Percentiles rank a stretch among this genome's conserved stretches.
Conservation (phyloP, 2,888 invertebrate genomes). For the Pogonocherus hispidulus region DNA sequence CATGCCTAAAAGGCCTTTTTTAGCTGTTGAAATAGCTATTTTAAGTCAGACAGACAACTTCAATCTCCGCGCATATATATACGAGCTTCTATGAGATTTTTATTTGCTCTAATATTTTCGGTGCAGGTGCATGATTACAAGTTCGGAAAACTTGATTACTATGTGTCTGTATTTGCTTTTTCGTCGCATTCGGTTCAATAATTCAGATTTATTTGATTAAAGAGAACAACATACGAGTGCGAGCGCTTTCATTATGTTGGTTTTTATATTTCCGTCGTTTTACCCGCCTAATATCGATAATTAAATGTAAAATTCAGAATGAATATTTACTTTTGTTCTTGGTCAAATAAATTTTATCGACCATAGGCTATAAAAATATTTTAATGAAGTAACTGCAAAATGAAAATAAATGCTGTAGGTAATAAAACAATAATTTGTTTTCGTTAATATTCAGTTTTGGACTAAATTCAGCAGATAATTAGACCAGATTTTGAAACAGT, state of each 20-base stretch:
- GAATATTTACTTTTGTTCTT: no score
- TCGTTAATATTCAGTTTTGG: no score
- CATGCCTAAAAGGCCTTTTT: slow-evolving; percentile 47
- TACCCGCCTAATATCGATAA: not conserved
- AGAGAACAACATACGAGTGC: slow-evolving; percentile 15
- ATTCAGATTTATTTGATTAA: slow-evolving; percentile 18
- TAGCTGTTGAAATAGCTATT: slow-evolving; percentile 48
- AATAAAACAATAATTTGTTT: no score
- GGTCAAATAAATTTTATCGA: no score
- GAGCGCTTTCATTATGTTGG: not conserved
- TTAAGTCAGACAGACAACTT: slow-evolving; percentile 43
- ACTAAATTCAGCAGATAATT: no score
- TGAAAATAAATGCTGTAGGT: no score
- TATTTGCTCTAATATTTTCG: slow-evolving; percentile 37
- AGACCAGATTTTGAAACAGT: no score
- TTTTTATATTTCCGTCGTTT: not conserved
- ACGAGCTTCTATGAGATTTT: slow-evolving; percentile 24
- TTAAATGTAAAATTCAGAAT: not conserved
- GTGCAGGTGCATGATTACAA: slow-evolving; percentile 34
- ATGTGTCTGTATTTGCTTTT: slow-evolving; percentile 26
- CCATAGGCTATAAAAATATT: no score
- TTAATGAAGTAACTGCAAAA: no score
- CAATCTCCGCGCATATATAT: slow-evolving; percentile 41
- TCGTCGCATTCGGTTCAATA: slow-evolving; percentile 17
- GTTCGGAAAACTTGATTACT: slow-evolving; percentile 36